Percentiles rank a stretch among this genome's conserved stretches.
These are phyloP conservation scores for Hetaerina titia DNA, from an alignment of 2,888 invertebrate genomes.

Conservation along the genomic window DNA sequence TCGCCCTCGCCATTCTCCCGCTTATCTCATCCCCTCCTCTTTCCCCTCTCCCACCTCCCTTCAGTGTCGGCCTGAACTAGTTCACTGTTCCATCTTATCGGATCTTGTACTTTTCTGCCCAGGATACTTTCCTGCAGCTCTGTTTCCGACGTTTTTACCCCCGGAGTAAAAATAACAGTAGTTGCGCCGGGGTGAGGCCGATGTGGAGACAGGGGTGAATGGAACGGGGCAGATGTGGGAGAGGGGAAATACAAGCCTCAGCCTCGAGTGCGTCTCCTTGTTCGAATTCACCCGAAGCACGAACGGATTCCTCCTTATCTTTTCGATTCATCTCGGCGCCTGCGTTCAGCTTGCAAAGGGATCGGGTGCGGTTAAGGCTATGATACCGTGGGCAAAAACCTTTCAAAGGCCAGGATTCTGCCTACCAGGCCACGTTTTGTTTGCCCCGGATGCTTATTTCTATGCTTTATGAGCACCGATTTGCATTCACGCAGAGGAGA, in stretches of 20 bases:
- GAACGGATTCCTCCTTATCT: slow-evolving; percentile 1
- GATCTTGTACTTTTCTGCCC: background rate
- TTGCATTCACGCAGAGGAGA: background rate
- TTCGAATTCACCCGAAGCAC: slow-evolving; percentile 7
- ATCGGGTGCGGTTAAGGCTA: background rate
- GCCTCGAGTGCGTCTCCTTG: background rate
- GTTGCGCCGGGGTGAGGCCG: background rate
- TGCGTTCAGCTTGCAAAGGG: background rate
- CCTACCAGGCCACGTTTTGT: background rate
- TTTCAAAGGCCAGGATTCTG: background rate
- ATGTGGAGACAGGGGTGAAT: background rate
- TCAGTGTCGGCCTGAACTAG: background rate
- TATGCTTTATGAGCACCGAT: background rate
- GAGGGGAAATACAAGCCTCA: background rate
- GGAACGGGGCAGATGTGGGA: background rate
- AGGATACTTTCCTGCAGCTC: background rate
- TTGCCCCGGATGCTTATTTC: background rate
- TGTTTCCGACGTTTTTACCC: background rate
- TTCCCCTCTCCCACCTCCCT: background rate
- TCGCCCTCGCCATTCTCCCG: background rate
- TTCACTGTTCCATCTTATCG: background rate
- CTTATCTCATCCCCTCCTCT: background rate
- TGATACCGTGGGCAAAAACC: slow-evolving; percentile 11
- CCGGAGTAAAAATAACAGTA: background rate
- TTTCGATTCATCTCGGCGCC: background rate